Evolutionary conservation across 1,140 invertebrate species (phyloP), one percentile per base, ranked within the genome.

Genomic region (Nephotettix cincticeps): DNA sequence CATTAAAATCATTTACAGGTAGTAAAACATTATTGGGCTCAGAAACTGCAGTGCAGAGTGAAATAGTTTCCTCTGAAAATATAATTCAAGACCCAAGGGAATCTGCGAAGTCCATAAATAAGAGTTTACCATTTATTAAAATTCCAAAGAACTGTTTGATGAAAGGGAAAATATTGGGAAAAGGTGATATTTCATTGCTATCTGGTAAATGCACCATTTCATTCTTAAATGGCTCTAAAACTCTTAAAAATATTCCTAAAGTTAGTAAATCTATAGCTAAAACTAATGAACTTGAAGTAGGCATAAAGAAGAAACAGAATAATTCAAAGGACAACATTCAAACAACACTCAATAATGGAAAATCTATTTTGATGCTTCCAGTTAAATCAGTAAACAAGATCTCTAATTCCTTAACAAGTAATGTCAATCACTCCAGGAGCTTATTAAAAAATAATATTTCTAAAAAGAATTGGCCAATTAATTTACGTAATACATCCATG

Each of bases 61-160:
- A 27, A 25, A 25, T 9, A 25, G 25, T 27, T 6, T 11, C 11
- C 27, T 27, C 23, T 61, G 23, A 23, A 14, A 27, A 23, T 29
- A 21, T 27, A 28, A 14, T 6, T 4, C 9, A 61, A 27, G 13
- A 13, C 6, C 21, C 56, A 28, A 61, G 14, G 32, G 47, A 14
- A n/a, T 54, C 23, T 54, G 13, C 6, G 1, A 61, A 23, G 17
- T n/a, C 6, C 19, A 23, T 51, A 6, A 51, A n/a, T 23, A 51
- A 4, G 19, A 61, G 13, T 21, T 29, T 61, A 61, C 56, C 56
- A 6, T 61, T 61, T 3, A 28, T 61, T 61, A 61, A 29, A n/a
- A 61, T 61, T 21, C 27, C 56, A 29, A 61, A 6, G n/a, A 29
- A 61, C 56, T 61, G 56, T 28, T 61, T 61, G 25, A 61, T 61